Percentiles rank a stretch among this genome's conserved stretches.
Evolutionary conservation across 2,797 vertebrate genomes (phyloP).

Genomic region (Arremon aurantiirostris): DNA sequence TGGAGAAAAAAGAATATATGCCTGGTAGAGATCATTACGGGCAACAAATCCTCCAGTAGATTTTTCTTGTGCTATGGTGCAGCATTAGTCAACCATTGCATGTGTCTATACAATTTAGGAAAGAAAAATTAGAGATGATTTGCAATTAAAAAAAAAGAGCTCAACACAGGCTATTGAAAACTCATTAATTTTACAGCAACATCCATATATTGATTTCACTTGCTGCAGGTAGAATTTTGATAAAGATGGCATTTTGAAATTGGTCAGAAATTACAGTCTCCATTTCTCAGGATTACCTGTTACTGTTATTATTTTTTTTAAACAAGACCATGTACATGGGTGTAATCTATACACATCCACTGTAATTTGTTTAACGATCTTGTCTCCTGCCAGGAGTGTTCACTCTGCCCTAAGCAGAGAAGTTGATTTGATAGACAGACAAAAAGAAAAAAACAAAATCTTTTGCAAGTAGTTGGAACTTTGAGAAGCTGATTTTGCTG

Average conservation of each 20-base stretch:
- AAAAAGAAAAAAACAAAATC: not conserved
- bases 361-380: conserved; percentile 3
- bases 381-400: not conserved
- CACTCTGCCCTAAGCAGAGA: not conserved
- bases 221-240: conserved; percentile 7
- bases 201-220: conserved; percentile 61
- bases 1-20: not conserved
- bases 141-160: not conserved
- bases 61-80: not conserved
- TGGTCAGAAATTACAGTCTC: conserved; percentile 25
- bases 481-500: not conserved
- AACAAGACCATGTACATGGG: not conserved
- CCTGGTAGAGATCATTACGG: conserved; percentile 29
- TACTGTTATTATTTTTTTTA: not conserved
- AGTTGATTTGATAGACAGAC: not conserved
- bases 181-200: conserved; percentile 60
- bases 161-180: conserved; percentile 27
- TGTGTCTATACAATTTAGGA: conserved; percentile 2
- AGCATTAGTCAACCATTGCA: not conserved
- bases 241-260: conserved; percentile 46
- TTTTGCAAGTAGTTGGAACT: not conserved
- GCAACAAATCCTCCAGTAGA: not conserved
- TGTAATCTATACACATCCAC: conserved; percentile 2
- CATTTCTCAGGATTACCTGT: conserved; percentile 5
- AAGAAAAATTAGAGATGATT: conserved; percentile 47